Evolutionary conservation across 2,113 vertebrate genomes (phyloP), one percentile per base, ranked within the genome.

Genomic region (Neolamprologus hecqui): DNA sequence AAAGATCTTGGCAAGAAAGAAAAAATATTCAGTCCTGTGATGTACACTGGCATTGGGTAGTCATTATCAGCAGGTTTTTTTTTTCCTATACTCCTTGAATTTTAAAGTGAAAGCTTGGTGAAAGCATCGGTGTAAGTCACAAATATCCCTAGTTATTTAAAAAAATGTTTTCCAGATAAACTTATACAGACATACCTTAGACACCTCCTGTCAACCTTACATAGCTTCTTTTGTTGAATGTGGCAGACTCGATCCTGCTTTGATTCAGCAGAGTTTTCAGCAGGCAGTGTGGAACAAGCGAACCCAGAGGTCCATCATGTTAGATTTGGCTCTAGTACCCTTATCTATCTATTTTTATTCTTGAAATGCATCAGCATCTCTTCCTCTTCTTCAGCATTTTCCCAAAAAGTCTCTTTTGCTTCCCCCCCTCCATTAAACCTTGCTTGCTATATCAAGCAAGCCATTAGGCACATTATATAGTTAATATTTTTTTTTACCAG

Each of bases 221-320:
- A 89, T 40, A 58, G 53, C 85, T 86, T 87, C 83, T 23, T 68
- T 47, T 68, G 37, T 92, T 92, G 79, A 86, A 85, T 88, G 45
- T 91, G 87, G 81, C 84, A 83, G 58, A 80, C 31, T 84, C 35
- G 14, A 47, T 11, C 35, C 40, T 47, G 65, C 86, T 91, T 85
- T 90, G 88, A 89, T 84, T 82, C 28, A 21, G 57, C 54, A 10
- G 58, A 51, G 70, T 68, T 88, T 79, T 26, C 58, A 53, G 26
- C 17, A 37, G 79, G 9, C 15, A 31, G 53, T 60, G 79, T 88
- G 55, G 60, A 90, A 68, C 88, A 80, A 84, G 85, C 17, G 13
- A 90, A 85, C 84, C 58, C 45, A 82, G 85, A 85, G 70, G 90
- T 93, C 88, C 90, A 85, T 90, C 81, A 49, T 89, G 86, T 92